Conservation (phyloP, 2,113 vertebrate species). For the Thomomys bottae region DNA sequence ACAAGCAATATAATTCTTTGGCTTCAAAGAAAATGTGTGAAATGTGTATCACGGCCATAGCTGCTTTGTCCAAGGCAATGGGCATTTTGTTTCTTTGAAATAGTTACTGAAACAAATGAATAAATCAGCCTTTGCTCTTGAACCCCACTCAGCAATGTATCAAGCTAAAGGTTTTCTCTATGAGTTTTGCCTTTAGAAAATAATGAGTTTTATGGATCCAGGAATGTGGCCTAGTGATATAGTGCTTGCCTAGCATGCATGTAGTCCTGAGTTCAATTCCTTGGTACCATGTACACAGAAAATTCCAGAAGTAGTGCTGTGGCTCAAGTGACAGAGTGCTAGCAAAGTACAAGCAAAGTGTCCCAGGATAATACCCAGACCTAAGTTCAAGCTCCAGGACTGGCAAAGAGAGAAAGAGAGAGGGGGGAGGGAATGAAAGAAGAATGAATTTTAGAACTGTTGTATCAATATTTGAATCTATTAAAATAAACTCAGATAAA, state of each 20-base stretch:
- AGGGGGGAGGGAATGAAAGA: no score
- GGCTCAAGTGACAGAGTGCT: no score
- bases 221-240: no score
- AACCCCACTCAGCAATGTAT: not conserved
- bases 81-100: conserved; percentile 50
- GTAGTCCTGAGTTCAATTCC: no score
- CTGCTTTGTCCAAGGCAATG: conserved; percentile 53
- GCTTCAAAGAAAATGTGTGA: conserved; percentile 45
- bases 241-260: no score
- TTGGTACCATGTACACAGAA: no score
- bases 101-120: not conserved
- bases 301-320: no score
- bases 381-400: no score
- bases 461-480: not conserved
- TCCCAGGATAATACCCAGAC: no score
- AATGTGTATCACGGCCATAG: conserved; percentile 58
- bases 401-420: no score
- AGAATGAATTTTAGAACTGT: not conserved
- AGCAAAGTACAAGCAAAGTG: no score
- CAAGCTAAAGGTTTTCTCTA: not conserved
- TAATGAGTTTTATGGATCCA: no score
- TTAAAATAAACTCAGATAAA: conserved; percentile 15
- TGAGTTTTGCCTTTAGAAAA: not conserved
- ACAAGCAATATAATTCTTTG: conserved; percentile 78
- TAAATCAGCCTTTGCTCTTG: not conserved